Evolutionary conservation across 53 echinoderm and acorn worm genomes (phyloP), one percentile per base, ranked within the genome.

Genomic region (Apostichopus leukothele): DNA sequence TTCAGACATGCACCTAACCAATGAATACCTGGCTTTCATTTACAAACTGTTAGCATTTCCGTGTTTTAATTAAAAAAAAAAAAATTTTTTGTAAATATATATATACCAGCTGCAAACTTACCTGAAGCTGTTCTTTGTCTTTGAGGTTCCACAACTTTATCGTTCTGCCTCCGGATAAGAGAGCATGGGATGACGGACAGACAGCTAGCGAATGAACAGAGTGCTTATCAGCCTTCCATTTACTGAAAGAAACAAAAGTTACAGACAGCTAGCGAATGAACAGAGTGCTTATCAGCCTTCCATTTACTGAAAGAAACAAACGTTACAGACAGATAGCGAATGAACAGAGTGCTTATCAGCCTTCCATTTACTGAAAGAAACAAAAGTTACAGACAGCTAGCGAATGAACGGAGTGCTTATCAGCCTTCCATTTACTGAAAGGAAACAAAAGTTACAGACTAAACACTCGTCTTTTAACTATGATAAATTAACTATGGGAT

Each of bases 341-440:
- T 93, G 92, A 51, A 97, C 94, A 39, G 97, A 94, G 23, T 78
- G 87, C 60, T 89, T 94, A 89, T 97, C 95, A 57, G 91, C 97
- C 94, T 97, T 97, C 97, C 97, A 97, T 86, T 97, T 97, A 90
- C 97, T 97, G 75, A 39, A 87, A 73, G 39, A 73, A 75, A 85
- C 16, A 1, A 0, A 51, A 61, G 13, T 63, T 9, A 11, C 63
- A 63, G 16, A 97, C 67, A 88, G 94, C 95, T 22, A 97, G 66
- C 26, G 95, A 95, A 86, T 93, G 93, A 51, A 97, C 94, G 22
- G 98, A 94, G 23, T 78, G 87, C 60, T 89, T 94, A 89, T 97
- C 95, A 59, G 91, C 98, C 94, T 97, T 97, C 98, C 98, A 97
- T 86, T 97, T 97, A 90, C 98, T 97, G 75, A 50, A 87, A 74